phyloP scores from a whole-genome alignment of 2,888 invertebrate species.

The Graphium colonna region DNA sequence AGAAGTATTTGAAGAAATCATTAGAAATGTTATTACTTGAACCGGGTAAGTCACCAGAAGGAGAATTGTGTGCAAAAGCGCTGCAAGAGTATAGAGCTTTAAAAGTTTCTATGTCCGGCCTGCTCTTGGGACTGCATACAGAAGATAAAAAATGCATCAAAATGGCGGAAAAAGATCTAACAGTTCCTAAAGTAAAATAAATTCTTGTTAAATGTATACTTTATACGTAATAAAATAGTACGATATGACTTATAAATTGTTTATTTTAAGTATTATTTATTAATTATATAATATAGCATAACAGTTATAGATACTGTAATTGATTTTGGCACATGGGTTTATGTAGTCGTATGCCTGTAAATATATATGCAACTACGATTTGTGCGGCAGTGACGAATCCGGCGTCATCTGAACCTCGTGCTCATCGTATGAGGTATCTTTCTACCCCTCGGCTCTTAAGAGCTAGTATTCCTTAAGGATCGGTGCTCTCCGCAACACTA shows the following conservation, averaged over 20 bases:
- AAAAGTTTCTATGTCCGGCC: conserved; percentile 67
- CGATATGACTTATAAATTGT: background rate
- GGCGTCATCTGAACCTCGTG: too few relatives aligned
- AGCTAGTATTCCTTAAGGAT: too few relatives aligned
- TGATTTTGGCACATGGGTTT: too few relatives aligned
- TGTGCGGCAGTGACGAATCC: too few relatives aligned
- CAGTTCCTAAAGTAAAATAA: conserved; percentile 4
- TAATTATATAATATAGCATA: too few relatives aligned
- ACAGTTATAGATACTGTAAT: too few relatives aligned
- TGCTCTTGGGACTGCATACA: conserved; percentile 54
- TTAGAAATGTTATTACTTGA: conserved; percentile 85
- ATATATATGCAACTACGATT: too few relatives aligned
- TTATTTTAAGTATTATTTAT: background rate
- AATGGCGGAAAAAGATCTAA: conserved; percentile 29
- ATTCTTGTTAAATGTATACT: background rate
- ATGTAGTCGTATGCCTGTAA: too few relatives aligned
- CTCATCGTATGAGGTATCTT: too few relatives aligned
- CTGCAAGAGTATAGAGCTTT: conserved; percentile 82
- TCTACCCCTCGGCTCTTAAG: too few relatives aligned
- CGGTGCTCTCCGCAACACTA: too few relatives aligned
- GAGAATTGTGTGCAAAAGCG: conserved; percentile 84
- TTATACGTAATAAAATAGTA: background rate
- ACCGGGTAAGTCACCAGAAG: conserved; percentile 86
- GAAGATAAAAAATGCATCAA: conserved; percentile 52
- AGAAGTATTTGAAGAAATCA: conserved; percentile 80